Evolutionary conservation across 1,140 invertebrate species (phyloP).

Genomic region (Atta cephalotes): DNA sequence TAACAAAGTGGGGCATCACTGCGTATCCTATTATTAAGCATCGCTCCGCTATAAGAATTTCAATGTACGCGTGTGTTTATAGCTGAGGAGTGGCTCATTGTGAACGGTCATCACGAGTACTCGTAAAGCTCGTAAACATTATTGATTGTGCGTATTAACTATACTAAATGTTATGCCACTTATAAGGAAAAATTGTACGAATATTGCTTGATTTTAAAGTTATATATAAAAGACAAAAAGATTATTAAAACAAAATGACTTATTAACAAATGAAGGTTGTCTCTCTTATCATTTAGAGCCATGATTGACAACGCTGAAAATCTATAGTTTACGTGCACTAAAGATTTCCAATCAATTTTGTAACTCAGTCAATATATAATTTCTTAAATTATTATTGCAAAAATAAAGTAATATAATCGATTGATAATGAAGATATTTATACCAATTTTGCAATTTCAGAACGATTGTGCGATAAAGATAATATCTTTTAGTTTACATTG

Average conservation of each 20-base stretch:
- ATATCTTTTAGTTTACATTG: neutral
- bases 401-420: neutral
- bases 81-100: slow-evolving; percentile 53
- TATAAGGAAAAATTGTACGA: neutral
- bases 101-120: slow-evolving; percentile 33
- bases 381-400: neutral
- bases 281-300: neutral
- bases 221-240: neutral
- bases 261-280: neutral
- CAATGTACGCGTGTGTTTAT: slow-evolving; percentile 37
- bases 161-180: neutral
- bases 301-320: no score
- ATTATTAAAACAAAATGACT: neutral
- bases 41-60: slow-evolving; percentile 28
- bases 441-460: neutral
- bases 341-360: no score
- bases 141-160: slow-evolving; percentile 41
- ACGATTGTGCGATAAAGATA: neutral
- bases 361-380: neutral
- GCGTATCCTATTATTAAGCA: slow-evolving; percentile 40
- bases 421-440: no score
- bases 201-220: neutral
- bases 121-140: slow-evolving; percentile 53
- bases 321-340: no score
- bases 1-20: slow-evolving; percentile 18